Base-by-base conservation (phyloP, 2,888 invertebrate genomes). In the Tetrapedia diversipes region DNA sequence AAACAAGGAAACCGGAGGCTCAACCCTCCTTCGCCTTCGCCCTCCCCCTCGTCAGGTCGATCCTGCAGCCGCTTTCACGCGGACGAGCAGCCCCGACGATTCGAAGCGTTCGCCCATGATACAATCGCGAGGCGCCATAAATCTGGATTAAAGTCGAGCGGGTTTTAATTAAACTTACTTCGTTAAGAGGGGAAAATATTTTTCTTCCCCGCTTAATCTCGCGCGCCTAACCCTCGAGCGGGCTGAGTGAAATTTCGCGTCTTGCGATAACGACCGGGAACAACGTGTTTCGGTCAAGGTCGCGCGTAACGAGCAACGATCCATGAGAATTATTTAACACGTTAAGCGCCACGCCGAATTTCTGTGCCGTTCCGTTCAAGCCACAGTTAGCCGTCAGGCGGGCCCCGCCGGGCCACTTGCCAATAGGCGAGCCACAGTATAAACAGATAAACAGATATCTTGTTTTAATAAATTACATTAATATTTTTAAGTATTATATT, bases 101-200 rank as follows among this genome's bases (percentile, higher is more conserved):
- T 57, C 74, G 32, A 75, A 53, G 39, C 51, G 51, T 64, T 74
- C 57, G 37, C 37, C 51, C 41, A 24, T 64, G 75, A 73, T 74
- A 63, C 74, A 73, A 74, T 74, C 74, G 75, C 34, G 19, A 47
- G 53, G 34, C 51, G 22, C 53, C 45, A 47, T 75, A 75, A 75
- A 66, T 75, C 65, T 53, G 66, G 75, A 75, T 75, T 75, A 75
- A 75, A 27, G 16, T 32, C 75, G 65, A 74, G 74, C 27, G 19
- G 63, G 19, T 51, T 74, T 73, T 74, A 74, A 74, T 74, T 74
- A 74, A 74, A 74, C 75, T 74, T 64, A 53, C 74, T 64, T 74
- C 74, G 74, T 63, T 74, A 56, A 51, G 37, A 24, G 27, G 59
- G 27, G 34, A 24, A 63, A 73, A 57, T 73, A 61, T 72, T 73